phyloP scores from a whole-genome alignment of 2,888 invertebrate species.

The Rotaria magnacalcarata region DNA sequence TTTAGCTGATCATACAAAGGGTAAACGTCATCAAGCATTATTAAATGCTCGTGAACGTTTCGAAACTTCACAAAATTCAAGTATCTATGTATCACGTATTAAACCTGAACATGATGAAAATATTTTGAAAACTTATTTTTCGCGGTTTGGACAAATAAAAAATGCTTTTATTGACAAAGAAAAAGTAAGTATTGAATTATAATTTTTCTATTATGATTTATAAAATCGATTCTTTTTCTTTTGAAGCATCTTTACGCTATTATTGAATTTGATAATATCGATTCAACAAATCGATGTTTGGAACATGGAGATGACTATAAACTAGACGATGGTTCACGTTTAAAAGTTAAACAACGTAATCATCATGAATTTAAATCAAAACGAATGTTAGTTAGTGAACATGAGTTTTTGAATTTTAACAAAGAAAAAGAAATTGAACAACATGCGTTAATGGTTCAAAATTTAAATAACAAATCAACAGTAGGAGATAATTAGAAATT shows the following conservation, averaged over 20 bases:
- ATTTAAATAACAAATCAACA: background rate
- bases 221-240: background rate
- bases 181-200: background rate
- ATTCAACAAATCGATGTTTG: background rate
- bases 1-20: constrained; percentile 3
- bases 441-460: background rate
- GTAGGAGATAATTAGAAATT: background rate
- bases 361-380: background rate
- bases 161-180: constrained; percentile 21
- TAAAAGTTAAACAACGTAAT: constrained; percentile 5
- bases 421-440: constrained; percentile 36
- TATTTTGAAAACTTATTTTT: background rate
- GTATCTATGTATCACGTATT: constrained; percentile 2
- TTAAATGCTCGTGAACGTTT: constrained; percentile 6
- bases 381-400: constrained; percentile 14
- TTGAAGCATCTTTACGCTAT: constrained; percentile 7
- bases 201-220: no score
- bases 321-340: constrained; percentile 16
- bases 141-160: background rate
- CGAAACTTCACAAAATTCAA: constrained; percentile 4
- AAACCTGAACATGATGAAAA: constrained; percentile 9
- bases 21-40: constrained; percentile 27
- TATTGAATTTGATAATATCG: constrained; percentile 2
- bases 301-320: background rate
- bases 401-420: constrained; percentile 29